Evolutionary conservation across 1,140 invertebrate genomes (phyloP).

Genomic region (Meteorus sp.): DNA sequence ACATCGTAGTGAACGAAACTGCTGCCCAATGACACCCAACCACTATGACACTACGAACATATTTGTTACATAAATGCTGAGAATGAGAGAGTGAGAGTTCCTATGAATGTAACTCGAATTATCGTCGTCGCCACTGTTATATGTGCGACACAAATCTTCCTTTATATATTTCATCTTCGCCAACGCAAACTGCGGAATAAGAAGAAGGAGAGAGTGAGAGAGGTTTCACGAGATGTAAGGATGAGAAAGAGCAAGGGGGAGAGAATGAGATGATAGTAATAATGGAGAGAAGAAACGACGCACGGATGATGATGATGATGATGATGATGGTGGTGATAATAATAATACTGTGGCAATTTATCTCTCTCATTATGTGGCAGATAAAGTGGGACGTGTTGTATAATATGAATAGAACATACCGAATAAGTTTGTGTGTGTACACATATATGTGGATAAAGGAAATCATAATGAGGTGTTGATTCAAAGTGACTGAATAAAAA

Average conservation of each 20-base stretch:
- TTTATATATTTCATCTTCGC: not conserved
- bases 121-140: not conserved
- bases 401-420: not conserved
- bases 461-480: too few species aligned
- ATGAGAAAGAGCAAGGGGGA: not conserved
- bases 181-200: not conserved
- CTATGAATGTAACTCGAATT: constrained; percentile 46
- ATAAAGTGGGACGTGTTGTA: constrained; percentile 9
- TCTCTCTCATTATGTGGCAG: constrained; percentile 26
- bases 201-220: constrained; percentile 8
- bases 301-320: too few species aligned
- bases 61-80: not conserved
- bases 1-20: constrained; percentile 44
- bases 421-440: not conserved
- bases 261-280: constrained; percentile 23
- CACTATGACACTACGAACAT: too few species aligned
- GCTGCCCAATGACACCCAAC: too few species aligned
- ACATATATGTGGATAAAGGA: too few species aligned
- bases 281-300: constrained; percentile 29
- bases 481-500: not conserved
- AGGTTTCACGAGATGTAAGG: too few species aligned
- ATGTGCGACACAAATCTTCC: not conserved
- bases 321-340: too few species aligned
- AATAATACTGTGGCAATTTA: constrained; percentile 29
- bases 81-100: not conserved